These are phyloP conservation scores for Cirrhinus molitorella DNA, from an alignment of 2,797 vertebrate species.

Conservation along the genomic window DNA sequence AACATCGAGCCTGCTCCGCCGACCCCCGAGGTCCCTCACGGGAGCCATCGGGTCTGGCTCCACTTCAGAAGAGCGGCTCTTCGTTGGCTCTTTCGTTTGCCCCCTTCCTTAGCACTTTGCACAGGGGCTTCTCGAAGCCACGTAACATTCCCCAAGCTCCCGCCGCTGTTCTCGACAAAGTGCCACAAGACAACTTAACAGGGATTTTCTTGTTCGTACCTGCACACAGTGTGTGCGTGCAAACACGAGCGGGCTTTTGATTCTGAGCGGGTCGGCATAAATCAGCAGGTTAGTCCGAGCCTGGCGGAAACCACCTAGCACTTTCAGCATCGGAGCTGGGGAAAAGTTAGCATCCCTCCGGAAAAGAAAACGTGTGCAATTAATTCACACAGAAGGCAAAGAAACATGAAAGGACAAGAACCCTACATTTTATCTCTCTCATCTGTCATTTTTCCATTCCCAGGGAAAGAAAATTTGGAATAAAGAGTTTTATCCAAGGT, in stretches of 20 bases:
- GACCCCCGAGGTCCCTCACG: constrained; percentile 61
- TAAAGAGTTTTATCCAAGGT: constrained; percentile 2
- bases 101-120: constrained; percentile 49
- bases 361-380: constrained; percentile 60
- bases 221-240: constrained; percentile 72
- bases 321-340: not conserved
- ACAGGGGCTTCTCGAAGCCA: constrained; percentile 70
- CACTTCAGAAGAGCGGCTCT: constrained; percentile 64
- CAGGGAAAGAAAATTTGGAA: not conserved
- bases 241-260: constrained; percentile 65
- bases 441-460: constrained; percentile 20
- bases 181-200: constrained; percentile 87
- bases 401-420: constrained; percentile 24
- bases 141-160: constrained; percentile 79
- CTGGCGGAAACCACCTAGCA: constrained; percentile 31
- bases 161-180: constrained; percentile 77
- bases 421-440: constrained; percentile 18
- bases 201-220: constrained; percentile 89
- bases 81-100: constrained; percentile 34
- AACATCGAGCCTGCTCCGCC: constrained; percentile 21
- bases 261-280: constrained; percentile 61
- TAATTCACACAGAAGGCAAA: constrained; percentile 35
- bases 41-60: constrained; percentile 75
- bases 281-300: constrained; percentile 38
- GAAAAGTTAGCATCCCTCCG: constrained; percentile 28